Conservation (phyloP, 2,113 vertebrate species). For the Candoia aspera region DNA sequence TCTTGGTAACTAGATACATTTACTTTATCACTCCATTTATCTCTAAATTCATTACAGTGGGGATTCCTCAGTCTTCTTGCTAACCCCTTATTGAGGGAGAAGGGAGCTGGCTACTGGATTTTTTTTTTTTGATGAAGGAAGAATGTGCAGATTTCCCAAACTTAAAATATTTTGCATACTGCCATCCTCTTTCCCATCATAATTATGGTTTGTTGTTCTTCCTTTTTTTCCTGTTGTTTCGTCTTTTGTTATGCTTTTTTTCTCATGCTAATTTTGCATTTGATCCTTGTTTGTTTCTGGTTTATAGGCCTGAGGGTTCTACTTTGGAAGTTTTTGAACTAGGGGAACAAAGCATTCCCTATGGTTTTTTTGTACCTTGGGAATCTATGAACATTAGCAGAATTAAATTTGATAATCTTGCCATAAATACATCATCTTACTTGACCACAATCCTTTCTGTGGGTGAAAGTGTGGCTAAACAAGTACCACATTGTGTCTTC, state of each 20-base stretch:
- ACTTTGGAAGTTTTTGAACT: neutral
- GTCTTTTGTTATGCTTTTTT: neutral
- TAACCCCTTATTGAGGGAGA: neutral
- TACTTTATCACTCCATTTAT: neutral
- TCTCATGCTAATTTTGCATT: neutral
- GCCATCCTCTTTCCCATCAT: neutral
- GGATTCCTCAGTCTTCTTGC: neutral
- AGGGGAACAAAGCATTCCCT: neutral
- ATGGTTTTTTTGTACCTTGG: too few species aligned
- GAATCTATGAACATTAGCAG: neutral
- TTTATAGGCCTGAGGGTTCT: neutral
- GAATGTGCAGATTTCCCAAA: neutral
- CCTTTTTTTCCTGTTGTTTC: neutral
- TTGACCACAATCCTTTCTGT: neutral
- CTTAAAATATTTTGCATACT: neutral
- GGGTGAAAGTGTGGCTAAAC: neutral
- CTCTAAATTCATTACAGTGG: neutral
- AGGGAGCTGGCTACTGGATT: neutral
- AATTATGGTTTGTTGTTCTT: neutral
- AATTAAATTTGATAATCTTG: neutral
- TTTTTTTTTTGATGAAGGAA: neutral
- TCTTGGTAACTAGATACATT: neutral
- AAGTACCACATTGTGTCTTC: neutral
- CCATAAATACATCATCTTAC: neutral
- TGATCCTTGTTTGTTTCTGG: neutral